Evolutionary conservation across 2,888 invertebrate genomes (phyloP).

Genomic region (Drosophila eohydei): DNA sequence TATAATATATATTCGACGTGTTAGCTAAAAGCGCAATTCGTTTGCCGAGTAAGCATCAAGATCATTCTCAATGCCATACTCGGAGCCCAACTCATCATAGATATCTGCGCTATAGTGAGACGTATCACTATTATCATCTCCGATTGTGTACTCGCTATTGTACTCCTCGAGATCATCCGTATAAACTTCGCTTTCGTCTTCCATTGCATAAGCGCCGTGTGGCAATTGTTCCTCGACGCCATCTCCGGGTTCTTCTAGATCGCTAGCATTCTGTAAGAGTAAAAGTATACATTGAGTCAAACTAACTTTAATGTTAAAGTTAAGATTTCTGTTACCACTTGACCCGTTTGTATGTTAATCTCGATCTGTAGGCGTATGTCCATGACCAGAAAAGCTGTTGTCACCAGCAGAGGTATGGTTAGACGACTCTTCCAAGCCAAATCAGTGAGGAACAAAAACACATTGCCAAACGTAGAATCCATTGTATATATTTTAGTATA

Average conservation of each 20-base stretch:
- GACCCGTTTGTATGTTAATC: conserved; percentile 87
- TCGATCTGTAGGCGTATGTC: conserved; percentile 89
- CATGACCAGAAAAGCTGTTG: conserved; percentile 88
- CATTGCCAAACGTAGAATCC: conserved; percentile 85
- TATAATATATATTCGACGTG: conserved; percentile 47
- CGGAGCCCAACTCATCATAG: conserved; percentile 61
- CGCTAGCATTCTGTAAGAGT: conserved; percentile 77
- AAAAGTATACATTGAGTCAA: neutral
- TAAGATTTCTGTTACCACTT: conserved; percentile 66
- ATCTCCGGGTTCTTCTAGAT: conserved; percentile 74
- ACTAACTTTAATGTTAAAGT: neutral
- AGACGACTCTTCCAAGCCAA: conserved; percentile 90
- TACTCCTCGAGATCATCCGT: conserved; percentile 72
- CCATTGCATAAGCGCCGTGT: conserved; percentile 60
- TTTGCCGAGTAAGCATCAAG: conserved; percentile 27
- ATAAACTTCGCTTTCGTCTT: conserved; percentile 75
- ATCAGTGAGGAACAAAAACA: conserved; percentile 89
- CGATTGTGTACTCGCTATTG: conserved; percentile 68
- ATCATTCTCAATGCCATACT: conserved; percentile 57
- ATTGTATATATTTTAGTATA: conserved; percentile 65
- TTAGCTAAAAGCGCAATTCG: conserved; percentile 39
- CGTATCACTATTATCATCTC: conserved; percentile 63
- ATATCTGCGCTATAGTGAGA: conserved; percentile 54
- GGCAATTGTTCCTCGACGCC: conserved; percentile 60
- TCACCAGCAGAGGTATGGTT: conserved; percentile 88